These are phyloP conservation scores for Cyprinus carpio DNA, from an alignment of 2,113 vertebrate species.

Conservation along the genomic window DNA sequence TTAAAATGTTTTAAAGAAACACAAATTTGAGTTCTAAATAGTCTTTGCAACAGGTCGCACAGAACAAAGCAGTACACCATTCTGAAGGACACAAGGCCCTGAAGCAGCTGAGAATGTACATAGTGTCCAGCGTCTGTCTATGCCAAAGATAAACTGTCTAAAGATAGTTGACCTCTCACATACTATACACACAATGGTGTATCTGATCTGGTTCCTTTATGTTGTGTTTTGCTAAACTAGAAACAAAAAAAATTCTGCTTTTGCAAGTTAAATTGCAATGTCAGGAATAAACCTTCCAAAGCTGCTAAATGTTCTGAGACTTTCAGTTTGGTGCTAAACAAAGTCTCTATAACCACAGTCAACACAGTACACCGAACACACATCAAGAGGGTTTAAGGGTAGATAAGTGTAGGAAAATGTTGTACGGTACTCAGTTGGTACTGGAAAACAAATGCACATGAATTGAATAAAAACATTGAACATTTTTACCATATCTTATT, in stretches of 20 bases:
- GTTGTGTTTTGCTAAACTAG: background rate
- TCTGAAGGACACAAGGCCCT: conserved; percentile 64
- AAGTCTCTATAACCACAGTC: conserved; percentile 27
- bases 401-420: background rate
- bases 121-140: conserved; percentile 56
- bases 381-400: background rate
- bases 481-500: no score
- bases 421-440: background rate
- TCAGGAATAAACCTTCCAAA: background rate
- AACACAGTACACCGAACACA: background rate
- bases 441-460: background rate
- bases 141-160: conserved; percentile 67
- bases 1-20: background rate
- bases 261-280: conserved; percentile 47
- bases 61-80: conserved; percentile 65
- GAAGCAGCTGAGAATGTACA: conserved; percentile 73
- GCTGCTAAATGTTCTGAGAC: background rate
- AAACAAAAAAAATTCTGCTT: background rate
- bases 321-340: conserved; percentile 27
- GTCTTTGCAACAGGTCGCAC: background rate
- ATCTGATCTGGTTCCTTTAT: background rate
- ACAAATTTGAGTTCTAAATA: background rate
- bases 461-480: background rate
- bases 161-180: conserved; percentile 66
- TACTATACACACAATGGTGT: background rate